These are phyloP conservation scores for Stratiomys singularior DNA, from an alignment of 2,888 invertebrate genomes.

Conservation along the genomic window DNA sequence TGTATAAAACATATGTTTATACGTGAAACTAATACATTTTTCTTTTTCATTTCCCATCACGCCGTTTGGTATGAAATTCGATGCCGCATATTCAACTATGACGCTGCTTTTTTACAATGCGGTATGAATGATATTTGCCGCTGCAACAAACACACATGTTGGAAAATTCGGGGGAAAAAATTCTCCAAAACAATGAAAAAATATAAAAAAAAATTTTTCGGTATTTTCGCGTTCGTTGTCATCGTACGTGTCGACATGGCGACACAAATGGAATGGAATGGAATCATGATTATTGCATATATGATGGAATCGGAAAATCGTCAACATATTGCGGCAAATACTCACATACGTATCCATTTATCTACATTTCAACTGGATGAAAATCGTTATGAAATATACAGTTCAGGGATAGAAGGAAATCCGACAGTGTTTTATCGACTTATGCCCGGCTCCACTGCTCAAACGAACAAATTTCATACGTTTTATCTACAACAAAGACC, in stretches of 20 bases:
- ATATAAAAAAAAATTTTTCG: background rate
- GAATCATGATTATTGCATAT: background rate
- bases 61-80: too few relatives aligned
- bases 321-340: conserved; percentile 13
- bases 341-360: background rate
- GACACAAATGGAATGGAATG: background rate
- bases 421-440: conserved; percentile 95
- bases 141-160: too few relatives aligned
- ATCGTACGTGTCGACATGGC: too few relatives aligned
- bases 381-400: conserved; percentile 63
- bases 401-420: conserved; percentile 96
- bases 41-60: too few relatives aligned
- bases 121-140: too few relatives aligned
- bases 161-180: too few relatives aligned
- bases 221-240: background rate
- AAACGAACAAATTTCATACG: conserved; percentile 95
- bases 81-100: too few relatives aligned
- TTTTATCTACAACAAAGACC: conserved; percentile 95
- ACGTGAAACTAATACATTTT: too few relatives aligned
- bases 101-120: too few relatives aligned
- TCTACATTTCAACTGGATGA: conserved; percentile 7
- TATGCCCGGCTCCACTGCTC: conserved; percentile 95
- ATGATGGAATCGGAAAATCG: background rate
- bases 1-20: too few relatives aligned
- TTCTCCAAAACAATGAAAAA: too few relatives aligned